phyloP scores from a whole-genome alignment of 1,140 invertebrate genomes.

The Drosophila nikananu region DNA sequence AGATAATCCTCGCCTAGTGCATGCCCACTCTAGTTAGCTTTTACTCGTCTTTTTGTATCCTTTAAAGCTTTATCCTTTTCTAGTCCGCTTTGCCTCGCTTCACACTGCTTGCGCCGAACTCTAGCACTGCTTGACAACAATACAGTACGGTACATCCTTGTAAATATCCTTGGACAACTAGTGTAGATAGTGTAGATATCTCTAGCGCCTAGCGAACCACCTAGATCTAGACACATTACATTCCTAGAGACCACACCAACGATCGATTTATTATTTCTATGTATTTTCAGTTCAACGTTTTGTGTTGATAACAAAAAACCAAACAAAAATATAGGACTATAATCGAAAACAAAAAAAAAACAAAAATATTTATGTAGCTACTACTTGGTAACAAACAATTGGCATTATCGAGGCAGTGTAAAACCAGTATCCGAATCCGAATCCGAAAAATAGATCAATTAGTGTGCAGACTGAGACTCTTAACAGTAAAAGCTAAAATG shows the following conservation, averaged over 20 bases:
- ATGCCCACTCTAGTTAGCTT: conserved; percentile 24
- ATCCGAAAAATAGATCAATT: conserved; percentile 12
- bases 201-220: conserved; percentile 10
- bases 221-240: conserved; percentile 15
- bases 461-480: conserved; percentile 15
- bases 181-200: conserved; percentile 9
- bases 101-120: conserved; percentile 1
- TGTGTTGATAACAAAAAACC: conserved; percentile 38
- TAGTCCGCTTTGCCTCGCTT: conserved; percentile 13
- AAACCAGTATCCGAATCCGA: conserved; percentile 6
- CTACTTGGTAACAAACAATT: conserved; percentile 54
- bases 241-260: conserved; percentile 19
- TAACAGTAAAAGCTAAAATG: conserved; percentile 12
- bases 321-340: conserved; percentile 71
- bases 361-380: conserved; percentile 37
- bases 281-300: conserved; percentile 43
- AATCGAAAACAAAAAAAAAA: conserved; percentile 34
- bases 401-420: conserved; percentile 39
- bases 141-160: conserved; percentile 6
- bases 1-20: conserved; percentile 19
- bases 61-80: neutral
- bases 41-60: neutral
- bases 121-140: conserved; percentile 16
- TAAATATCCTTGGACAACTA: conserved; percentile 14
- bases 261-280: conserved; percentile 34